phyloP scores from a whole-genome alignment of 2,888 invertebrate species.

The Oscheius sp. region DNA sequence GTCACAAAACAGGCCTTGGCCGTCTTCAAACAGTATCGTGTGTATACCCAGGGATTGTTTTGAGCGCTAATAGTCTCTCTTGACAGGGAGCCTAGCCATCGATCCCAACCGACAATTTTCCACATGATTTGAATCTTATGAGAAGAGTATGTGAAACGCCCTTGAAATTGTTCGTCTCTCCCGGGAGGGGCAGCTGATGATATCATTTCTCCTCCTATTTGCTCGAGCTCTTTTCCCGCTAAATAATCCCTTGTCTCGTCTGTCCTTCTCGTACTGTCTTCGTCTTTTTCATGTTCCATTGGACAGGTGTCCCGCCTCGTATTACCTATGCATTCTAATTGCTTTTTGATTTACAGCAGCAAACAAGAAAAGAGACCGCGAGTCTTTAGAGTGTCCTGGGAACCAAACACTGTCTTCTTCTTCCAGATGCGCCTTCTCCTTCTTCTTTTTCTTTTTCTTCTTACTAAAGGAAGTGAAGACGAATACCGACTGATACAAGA shows the following conservation, averaged over 20 bases:
- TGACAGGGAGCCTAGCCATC: neutral
- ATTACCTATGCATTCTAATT: neutral
- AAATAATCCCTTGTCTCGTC: neutral
- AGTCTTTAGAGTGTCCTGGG: neutral
- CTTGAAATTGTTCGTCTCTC: neutral
- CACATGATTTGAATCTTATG: neutral
- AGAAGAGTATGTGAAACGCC: no score
- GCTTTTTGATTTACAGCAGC: neutral
- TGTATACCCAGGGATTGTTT: constrained; percentile 4
- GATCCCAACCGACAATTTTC: neutral
- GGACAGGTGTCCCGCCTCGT: neutral
- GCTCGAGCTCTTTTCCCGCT: constrained; percentile 11
- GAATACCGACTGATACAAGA: constrained; percentile 53
- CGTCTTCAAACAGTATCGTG: no score
- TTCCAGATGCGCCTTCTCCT: neutral
- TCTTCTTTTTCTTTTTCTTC: neutral
- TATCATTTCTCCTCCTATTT: neutral
- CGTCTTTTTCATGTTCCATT: neutral
- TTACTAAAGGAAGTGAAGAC: constrained; percentile 38
- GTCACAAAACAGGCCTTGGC: no score
- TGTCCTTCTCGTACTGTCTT: neutral
- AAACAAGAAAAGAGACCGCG: neutral
- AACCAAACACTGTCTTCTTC: neutral
- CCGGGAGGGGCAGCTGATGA: neutral
- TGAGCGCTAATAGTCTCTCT: constrained; percentile 3